Conservation (phyloP, 2,113 vertebrate species). For the Progne subis region DNA sequence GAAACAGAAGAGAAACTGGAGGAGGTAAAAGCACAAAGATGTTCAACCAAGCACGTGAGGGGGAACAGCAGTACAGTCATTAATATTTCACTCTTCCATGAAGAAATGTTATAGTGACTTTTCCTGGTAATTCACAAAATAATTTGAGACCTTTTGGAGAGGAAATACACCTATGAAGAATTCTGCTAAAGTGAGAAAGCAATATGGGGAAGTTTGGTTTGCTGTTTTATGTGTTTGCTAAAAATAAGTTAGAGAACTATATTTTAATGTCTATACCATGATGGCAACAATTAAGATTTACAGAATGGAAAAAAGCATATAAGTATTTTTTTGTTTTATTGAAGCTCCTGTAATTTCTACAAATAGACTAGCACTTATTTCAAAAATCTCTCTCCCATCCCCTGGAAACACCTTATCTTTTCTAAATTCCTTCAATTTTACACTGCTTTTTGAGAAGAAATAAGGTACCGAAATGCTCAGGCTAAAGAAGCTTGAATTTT, state of each 20-base stretch:
- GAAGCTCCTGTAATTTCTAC: not conserved
- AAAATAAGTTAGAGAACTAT: not conserved
- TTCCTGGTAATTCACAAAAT: not conserved
- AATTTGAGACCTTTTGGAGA: not conserved
- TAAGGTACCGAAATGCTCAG: not conserved
- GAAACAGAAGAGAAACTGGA: not conserved
- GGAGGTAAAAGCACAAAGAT: not conserved
- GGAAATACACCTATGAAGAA: not conserved
- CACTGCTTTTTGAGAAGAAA: not conserved
- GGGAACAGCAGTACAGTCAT: not conserved
- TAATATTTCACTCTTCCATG: not conserved
- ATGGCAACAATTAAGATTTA: not conserved
- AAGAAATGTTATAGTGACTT: not conserved
- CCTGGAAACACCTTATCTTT: not conserved
- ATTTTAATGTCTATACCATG: not conserved
- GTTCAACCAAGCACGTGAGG: not conserved
- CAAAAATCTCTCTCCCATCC: not conserved
- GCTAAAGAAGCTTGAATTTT: not conserved
- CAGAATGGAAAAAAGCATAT: not conserved
- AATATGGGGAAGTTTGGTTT: not conserved
- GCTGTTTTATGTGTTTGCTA: not conserved
- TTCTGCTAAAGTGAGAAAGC: not conserved
- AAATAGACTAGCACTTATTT: not conserved
- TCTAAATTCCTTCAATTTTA: not conserved
- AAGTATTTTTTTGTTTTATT: not conserved